Evolutionary conservation across 2,888 invertebrate genomes (phyloP), one percentile per base, ranked within the genome.

Genomic region (Diaperis boleti): DNA sequence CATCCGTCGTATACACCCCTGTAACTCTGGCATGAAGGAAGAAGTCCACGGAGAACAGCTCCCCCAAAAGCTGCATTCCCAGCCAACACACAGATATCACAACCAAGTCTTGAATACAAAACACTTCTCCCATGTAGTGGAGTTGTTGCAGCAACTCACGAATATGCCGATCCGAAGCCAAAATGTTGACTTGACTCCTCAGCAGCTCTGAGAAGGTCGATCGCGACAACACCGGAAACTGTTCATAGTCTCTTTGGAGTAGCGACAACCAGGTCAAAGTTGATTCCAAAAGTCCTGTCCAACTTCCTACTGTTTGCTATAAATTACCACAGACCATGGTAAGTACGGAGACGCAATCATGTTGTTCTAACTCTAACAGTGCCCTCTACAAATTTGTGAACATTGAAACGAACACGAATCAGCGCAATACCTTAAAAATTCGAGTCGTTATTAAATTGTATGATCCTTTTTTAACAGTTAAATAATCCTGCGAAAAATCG

Each of bases 1-100:
- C 91, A 70, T 90, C 90, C 7, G 86, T 80, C 1, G 89, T 87
- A 77, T 90, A 92, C 69, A 89, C 89, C 1, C 92, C 92, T 10
- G 89, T 87, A 5, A 86, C 84, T 26, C 88, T 82, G 22, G 85
- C 84, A 52, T 81, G 79, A 14, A 79, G 76, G 57, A 84, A 74
- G 70, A 86, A 86, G 50, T 85, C 86, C 37, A 82, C 81, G 59
- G 83, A 87, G 54, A 92, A 80, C 41, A 92, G 82, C 76, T 87
- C 86, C 1, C 91, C 91, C 49, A 91, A 82, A 13, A 91, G 83
- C 68, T 87, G 86, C 17, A 82, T 81, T 75, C 90, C 89, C 52
- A 91, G 81, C 91, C 91, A 91, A 59, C 85, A 84, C 1, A 90
- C 86, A 71, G 84, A 86, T 56, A 91, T 78, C 17, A 91, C 86